These are phyloP conservation scores for Oryzias javanicus DNA, from an alignment of 2,113 vertebrate genomes.

Conservation along the genomic window DNA sequence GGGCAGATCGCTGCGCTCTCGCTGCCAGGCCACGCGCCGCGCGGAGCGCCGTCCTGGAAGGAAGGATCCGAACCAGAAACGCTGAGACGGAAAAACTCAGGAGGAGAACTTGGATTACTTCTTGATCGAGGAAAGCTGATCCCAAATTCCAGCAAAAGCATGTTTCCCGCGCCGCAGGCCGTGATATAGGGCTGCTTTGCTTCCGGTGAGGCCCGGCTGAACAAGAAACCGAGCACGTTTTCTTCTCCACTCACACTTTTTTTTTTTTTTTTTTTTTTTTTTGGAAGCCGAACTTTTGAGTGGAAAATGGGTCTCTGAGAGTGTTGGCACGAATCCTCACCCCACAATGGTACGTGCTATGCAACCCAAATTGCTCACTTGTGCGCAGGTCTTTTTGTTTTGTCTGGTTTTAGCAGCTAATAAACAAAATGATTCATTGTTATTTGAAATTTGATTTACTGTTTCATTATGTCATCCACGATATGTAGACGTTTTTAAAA, in stretches of 20 bases:
- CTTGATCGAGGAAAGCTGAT: constrained; percentile 39
- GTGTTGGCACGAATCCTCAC: constrained; percentile 77
- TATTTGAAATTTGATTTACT: too few relatives aligned
- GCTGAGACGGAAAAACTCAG: constrained; percentile 47
- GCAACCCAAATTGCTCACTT: constrained; percentile 77
- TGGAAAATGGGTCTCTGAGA: constrained; percentile 82
- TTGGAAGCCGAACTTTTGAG: constrained; percentile 73
- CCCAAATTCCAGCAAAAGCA: constrained; percentile 19
- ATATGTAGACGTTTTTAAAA: too few relatives aligned
- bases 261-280: constrained; percentile 68
- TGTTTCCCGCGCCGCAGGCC: constrained; percentile 65
- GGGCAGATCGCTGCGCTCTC: constrained; percentile 25
- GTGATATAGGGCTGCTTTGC: constrained; percentile 64
- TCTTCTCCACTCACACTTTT: constrained; percentile 58
- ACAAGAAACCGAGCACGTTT: constrained; percentile 63
- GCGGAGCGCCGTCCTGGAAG: constrained; percentile 47
- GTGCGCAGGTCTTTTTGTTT: constrained; percentile 18
- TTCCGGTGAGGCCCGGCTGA: constrained; percentile 73
- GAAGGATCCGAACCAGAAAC: constrained; percentile 39
- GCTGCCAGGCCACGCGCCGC: constrained; percentile 15
- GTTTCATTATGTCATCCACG: too few relatives aligned
- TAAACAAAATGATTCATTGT: too few relatives aligned
- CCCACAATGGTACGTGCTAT: constrained; percentile 84
- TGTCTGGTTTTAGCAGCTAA: too few relatives aligned
- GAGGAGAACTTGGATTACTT: constrained; percentile 57